phyloP scores from a whole-genome alignment of 2,888 invertebrate genomes.

The Spodoptera littoralis region DNA sequence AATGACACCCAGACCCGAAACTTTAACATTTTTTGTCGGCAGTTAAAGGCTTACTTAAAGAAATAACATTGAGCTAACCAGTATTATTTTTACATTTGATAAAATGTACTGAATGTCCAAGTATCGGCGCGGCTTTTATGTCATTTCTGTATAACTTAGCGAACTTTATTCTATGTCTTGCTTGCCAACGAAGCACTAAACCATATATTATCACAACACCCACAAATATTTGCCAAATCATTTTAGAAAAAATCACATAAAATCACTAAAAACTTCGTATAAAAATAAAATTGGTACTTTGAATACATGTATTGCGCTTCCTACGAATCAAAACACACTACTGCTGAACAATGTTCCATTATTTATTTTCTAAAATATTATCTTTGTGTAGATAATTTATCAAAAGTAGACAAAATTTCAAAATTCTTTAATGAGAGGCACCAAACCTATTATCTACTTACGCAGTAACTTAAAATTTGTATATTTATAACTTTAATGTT shows the following conservation, averaged over 20 bases:
- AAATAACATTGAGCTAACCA: constrained; percentile 42
- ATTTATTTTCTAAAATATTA: too few species aligned
- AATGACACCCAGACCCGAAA: too few species aligned
- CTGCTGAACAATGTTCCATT: too few species aligned
- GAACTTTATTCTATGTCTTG: constrained; percentile 47
- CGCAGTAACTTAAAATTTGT: constrained; percentile 11
- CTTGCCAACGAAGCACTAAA: constrained; percentile 47
- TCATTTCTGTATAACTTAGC: constrained; percentile 45
- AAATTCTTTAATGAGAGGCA: constrained; percentile 10
- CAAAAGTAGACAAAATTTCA: constrained; percentile 5
- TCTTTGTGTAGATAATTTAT: background rate
- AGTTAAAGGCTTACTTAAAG: too few species aligned
- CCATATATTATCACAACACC: constrained; percentile 24
- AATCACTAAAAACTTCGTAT: background rate
- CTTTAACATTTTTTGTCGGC: too few species aligned
- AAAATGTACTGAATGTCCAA: constrained; percentile 56
- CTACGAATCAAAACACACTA: too few species aligned
- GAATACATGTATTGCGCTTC: too few species aligned
- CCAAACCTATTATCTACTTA: background rate
- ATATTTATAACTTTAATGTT: constrained; percentile 1
- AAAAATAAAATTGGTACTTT: background rate
- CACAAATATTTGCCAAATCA: constrained; percentile 41
- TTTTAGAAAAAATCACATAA: background rate
- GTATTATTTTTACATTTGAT: constrained; percentile 48
- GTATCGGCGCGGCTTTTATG: constrained; percentile 51